These are phyloP conservation scores for Gyps fulvus DNA, from an alignment of 2,113 vertebrate species.

Conservation along the genomic window DNA sequence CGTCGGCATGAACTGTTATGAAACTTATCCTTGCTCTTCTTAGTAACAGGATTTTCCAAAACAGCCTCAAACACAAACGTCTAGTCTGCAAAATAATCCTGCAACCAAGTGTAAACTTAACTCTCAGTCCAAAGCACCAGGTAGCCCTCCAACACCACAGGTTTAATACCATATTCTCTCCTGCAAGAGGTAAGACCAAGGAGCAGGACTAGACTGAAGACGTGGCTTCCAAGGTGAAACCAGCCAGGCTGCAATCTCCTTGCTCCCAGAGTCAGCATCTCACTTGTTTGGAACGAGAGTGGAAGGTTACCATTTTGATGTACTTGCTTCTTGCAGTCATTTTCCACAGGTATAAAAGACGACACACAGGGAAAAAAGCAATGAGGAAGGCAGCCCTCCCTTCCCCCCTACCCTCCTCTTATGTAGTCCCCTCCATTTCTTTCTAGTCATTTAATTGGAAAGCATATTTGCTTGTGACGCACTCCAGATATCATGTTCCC, in stretches of 20 bases:
- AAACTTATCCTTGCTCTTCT: neutral
- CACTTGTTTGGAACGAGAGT: neutral
- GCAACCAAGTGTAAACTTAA: neutral
- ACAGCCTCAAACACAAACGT: neutral
- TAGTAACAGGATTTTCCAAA: neutral
- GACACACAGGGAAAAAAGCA: neutral
- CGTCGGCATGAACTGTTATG: neutral
- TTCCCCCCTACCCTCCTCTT: neutral
- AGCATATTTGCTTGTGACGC: constrained; percentile 47
- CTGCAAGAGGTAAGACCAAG: neutral
- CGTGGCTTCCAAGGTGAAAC: neutral
- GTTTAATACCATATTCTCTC: neutral
- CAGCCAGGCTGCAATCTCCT: neutral
- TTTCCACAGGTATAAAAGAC: neutral
- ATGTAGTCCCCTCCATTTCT: neutral
- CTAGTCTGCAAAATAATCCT: neutral
- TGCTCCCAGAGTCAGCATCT: neutral
- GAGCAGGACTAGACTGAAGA: neutral
- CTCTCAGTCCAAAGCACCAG: neutral
- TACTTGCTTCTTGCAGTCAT: neutral
- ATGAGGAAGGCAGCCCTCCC: neutral
- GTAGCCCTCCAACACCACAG: neutral
- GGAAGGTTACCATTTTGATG: neutral
- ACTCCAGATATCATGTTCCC: constrained; percentile 39
- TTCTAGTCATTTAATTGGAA: constrained; percentile 17